These are phyloP conservation scores for Thaumetopoea pityocampa DNA, from an alignment of 1,140 invertebrate genomes.

Conservation along the genomic window DNA sequence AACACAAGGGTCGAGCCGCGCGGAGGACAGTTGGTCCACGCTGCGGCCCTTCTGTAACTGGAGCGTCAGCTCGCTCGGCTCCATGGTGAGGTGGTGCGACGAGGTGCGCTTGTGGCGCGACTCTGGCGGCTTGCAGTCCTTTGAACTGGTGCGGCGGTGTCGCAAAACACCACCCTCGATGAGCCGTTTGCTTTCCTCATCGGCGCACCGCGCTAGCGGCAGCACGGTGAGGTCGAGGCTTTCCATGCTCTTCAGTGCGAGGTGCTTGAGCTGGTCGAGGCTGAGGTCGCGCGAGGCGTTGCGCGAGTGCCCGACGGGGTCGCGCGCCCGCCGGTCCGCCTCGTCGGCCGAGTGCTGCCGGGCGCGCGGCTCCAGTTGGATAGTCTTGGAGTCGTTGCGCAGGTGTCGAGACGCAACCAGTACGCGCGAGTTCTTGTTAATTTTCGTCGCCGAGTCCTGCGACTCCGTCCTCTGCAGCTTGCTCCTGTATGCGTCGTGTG, in stretches of 20 bases:
- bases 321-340: slow-evolving; percentile 44
- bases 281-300: slow-evolving; percentile 54
- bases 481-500: slow-evolving; percentile 23
- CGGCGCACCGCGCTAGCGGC: slow-evolving; percentile 48
- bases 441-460: slow-evolving; percentile 43
- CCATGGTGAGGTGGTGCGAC: slow-evolving; percentile 68
- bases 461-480: slow-evolving; percentile 66
- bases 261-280: slow-evolving; percentile 20
- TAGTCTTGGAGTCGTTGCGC: slow-evolving; percentile 78
- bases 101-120: slow-evolving; percentile 63
- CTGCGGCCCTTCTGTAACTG: slow-evolving; percentile 60
- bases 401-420: slow-evolving; percentile 76
- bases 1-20: slow-evolving; percentile 39
- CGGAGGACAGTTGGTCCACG: slow-evolving; percentile 51
- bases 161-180: slow-evolving; percentile 74
- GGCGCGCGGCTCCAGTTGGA: slow-evolving; percentile 76
- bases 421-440: slow-evolving; percentile 57
- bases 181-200: slow-evolving; percentile 70
- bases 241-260: slow-evolving; percentile 45
- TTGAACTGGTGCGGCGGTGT: slow-evolving; percentile 77
- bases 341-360: slow-evolving; percentile 56
- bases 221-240: slow-evolving; percentile 64
- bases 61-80: slow-evolving; percentile 52
- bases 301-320: slow-evolving; percentile 45
- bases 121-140: slow-evolving; percentile 67